phyloP scores from a whole-genome alignment of 2,888 invertebrate genomes.

The Orthonevra nobilis region DNA sequence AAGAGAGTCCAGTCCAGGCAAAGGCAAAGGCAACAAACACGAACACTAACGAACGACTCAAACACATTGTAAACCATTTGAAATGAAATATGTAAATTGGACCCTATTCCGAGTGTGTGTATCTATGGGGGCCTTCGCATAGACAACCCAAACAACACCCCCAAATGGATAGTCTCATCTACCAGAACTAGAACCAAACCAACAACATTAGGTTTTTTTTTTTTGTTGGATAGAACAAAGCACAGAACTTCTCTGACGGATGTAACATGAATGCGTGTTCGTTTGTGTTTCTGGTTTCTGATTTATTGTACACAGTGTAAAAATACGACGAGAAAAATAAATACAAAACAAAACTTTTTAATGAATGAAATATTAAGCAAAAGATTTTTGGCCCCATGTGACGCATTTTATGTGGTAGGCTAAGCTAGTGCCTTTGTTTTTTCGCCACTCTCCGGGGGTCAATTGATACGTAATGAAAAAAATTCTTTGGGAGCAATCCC shows the following conservation, averaged over 20 bases:
- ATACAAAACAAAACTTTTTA: neutral
- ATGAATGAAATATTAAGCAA: conserved; percentile 23
- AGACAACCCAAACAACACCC: no score
- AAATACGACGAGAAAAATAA: conserved; percentile 1
- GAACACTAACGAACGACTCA: no score
- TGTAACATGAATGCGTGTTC: neutral
- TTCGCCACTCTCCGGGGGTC: conserved; percentile 7
- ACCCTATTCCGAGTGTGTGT: no score
- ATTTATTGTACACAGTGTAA: conserved; percentile 34
- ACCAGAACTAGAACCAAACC: no score
- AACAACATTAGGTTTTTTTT: no score
- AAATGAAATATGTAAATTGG: conserved; percentile 35
- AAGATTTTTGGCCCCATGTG: neutral
- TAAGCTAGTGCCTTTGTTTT: conserved; percentile 2
- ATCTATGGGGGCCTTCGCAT: no score
- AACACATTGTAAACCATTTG: no score
- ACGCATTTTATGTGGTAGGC: neutral
- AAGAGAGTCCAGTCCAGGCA: conserved; percentile 12
- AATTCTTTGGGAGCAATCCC: neutral
- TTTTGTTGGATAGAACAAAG: neutral
- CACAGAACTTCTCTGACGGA: no score
- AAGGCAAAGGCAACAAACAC: no score
- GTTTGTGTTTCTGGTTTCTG: conserved; percentile 21
- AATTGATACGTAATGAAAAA: neutral
- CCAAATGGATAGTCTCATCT: no score